Base-by-base conservation (phyloP, 1,140 invertebrate species). In the Drosophila funebris region DNA sequence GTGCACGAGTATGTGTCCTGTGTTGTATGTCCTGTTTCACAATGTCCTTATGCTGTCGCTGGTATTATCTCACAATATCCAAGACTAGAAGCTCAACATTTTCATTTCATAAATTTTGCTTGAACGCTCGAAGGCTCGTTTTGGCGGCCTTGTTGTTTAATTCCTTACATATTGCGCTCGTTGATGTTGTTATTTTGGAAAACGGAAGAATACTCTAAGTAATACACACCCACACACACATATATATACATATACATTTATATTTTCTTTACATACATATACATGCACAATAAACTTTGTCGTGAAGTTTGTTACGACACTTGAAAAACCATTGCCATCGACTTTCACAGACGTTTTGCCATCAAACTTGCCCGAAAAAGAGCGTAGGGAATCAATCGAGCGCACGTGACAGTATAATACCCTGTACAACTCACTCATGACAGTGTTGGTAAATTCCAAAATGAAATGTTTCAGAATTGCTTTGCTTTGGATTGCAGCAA, bases 71-170 rank as follows among this genome's bases (percentile, higher is more conserved):
- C 41, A 41, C 22, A 24, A 66, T 41, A 57, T 71, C 41, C 60
- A 70, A 64, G 68, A 46, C 67, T 46, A 66, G 68, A 61, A 61
- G 56, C 64, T 52, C 66, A 66, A 57, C 68, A 71, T 71, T 71
- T 71, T 71, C 68, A 74, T 74, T 74, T 74, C 67, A 70, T 74
- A 70, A 70, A 74, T 71, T 74, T 71, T 60, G 52, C 67, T 70
- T 8, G 52, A 64, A 64, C 46, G 58, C 58, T 46, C 41, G 58
- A 53, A 62, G 53, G 54, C 54, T 53, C 50, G 31, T 53, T 61
- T 61, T 37, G 41, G 11, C 18, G n/a, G 27, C 29, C 56, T 60
- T 46, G 41, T 61, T 66, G 68, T 61, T 71, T 71, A 71, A 71
- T 71, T 71, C 52, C 68, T 57, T 57, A 71, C 61, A 71, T 71